Percentiles rank a stretch among this genome's conserved stretches.
These are phyloP conservation scores for Ophion obscuratus DNA, from an alignment of 2,888 invertebrate genomes.

Conservation along the genomic window DNA sequence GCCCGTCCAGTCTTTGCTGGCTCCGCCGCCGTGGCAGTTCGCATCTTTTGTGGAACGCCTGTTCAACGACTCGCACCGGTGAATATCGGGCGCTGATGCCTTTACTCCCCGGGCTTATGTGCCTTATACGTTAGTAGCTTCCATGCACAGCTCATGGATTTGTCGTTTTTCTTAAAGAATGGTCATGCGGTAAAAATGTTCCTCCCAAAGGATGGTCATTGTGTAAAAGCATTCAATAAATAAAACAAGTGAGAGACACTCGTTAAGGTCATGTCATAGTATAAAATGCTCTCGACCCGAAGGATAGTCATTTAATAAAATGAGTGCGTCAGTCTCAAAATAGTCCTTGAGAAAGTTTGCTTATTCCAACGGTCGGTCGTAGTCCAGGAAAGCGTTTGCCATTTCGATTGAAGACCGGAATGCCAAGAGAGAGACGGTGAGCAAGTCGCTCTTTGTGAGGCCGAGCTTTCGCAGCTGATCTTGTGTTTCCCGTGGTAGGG, in stretches of 20 bases:
- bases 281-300: too few species aligned
- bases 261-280: too few species aligned
- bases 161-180: not conserved
- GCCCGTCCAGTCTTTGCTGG: conserved; percentile 21
- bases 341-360: too few species aligned
- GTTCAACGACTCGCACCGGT: conserved; percentile 37
- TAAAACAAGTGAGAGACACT: too few species aligned
- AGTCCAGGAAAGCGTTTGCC: conserved; percentile 74
- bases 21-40: conserved; percentile 38
- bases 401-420: conserved; percentile 74
- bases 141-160: not conserved
- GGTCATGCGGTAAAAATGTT: too few species aligned
- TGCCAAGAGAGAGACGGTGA: conserved; percentile 74
- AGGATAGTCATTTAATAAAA: too few species aligned
- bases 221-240: too few species aligned
- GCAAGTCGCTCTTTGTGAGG: conserved; percentile 62
- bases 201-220: too few species aligned
- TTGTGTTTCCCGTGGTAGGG: too few species aligned
- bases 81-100: not conserved
- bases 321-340: too few species aligned
- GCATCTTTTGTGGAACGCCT: not conserved
- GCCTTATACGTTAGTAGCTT: not conserved
- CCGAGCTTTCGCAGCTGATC: conserved; percentile 9
- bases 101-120: not conserved
- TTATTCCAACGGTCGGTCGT: too few species aligned